Conservation (phyloP, 37 sponge, comb jelly and placozoan species). For the Agelas oroides region DNA sequence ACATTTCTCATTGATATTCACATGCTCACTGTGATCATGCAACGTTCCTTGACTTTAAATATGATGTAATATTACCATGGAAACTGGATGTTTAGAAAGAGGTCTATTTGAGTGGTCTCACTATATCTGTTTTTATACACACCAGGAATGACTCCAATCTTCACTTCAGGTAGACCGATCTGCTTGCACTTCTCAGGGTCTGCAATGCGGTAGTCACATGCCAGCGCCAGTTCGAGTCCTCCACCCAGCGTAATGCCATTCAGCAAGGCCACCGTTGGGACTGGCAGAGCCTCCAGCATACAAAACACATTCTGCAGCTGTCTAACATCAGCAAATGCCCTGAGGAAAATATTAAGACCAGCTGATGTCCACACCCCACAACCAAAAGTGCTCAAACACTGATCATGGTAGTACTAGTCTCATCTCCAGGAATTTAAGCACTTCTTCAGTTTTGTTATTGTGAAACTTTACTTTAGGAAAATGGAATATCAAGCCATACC, state of each 20-base stretch:
- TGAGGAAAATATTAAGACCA: background rate
- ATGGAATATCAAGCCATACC: too few species aligned
- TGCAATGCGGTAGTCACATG: conserved; percentile 74
- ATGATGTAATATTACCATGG: too few species aligned
- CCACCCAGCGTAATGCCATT: conserved; percentile 71
- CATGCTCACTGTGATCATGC: too few species aligned
- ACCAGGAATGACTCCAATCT: conserved; percentile 75
- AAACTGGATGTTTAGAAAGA: too few species aligned
- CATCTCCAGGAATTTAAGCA: too few species aligned
- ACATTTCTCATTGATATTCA: too few species aligned
- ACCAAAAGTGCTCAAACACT: background rate
- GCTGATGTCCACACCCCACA: background rate
- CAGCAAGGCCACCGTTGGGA: conserved; percentile 64
- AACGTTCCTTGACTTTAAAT: too few species aligned
- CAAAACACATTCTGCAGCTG: conserved; percentile 35
- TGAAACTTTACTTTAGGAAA: too few species aligned
- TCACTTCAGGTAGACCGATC: conserved; percentile 73
- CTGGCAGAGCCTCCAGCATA: conserved; percentile 61
- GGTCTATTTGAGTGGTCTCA: too few species aligned
- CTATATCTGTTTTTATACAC: too few species aligned
- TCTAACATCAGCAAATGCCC: conserved; percentile 24
- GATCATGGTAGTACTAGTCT: background rate
- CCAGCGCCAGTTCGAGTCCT: conserved; percentile 69
- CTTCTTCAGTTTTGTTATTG: too few species aligned
- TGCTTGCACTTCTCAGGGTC: conserved; percentile 45